Conservation (phyloP, 2,888 invertebrate genomes). For the Spialia ferax region DNA sequence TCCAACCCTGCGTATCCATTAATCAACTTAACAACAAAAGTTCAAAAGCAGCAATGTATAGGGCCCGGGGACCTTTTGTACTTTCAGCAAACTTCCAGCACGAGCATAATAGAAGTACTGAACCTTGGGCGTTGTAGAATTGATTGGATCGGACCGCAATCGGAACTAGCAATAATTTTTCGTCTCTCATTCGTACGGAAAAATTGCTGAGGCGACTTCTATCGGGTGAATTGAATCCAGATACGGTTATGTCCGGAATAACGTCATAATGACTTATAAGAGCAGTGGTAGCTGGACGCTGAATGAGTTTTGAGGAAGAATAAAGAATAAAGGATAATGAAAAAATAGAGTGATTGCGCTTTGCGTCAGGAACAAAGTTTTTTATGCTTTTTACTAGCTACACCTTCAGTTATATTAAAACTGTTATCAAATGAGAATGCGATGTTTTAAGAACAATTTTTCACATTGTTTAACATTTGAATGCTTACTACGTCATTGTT, state of each 20-base stretch:
- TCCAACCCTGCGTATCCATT: conserved; percentile 1
- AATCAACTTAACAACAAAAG: background rate
- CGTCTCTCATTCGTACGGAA: conserved; percentile 26
- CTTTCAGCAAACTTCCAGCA: conserved; percentile 43
- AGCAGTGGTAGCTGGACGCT: background rate
- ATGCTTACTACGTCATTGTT: too few relatives aligned
- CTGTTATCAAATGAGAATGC: too few relatives aligned
- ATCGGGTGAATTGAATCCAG: conserved; percentile 30
- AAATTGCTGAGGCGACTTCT: conserved; percentile 26
- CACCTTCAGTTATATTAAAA: too few relatives aligned
- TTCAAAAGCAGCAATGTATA: conserved; percentile 5
- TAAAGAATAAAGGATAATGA: background rate
- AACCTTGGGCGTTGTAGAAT: conserved; percentile 38
- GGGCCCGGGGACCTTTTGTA: conserved; percentile 4
- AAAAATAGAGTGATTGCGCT: background rate
- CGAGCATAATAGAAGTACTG: conserved; percentile 52
- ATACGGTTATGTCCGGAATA: background rate
- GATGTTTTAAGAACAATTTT: too few relatives aligned
- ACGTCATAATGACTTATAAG: background rate
- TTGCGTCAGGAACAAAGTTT: too few relatives aligned
- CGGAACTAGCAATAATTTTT: conserved; percentile 33
- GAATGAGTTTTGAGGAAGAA: background rate
- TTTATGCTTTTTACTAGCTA: background rate
- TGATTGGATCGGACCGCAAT: conserved; percentile 40
- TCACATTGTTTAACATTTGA: too few relatives aligned